phyloP scores from a whole-genome alignment of 2,113 vertebrate genomes.

The Calidris pugnax region DNA sequence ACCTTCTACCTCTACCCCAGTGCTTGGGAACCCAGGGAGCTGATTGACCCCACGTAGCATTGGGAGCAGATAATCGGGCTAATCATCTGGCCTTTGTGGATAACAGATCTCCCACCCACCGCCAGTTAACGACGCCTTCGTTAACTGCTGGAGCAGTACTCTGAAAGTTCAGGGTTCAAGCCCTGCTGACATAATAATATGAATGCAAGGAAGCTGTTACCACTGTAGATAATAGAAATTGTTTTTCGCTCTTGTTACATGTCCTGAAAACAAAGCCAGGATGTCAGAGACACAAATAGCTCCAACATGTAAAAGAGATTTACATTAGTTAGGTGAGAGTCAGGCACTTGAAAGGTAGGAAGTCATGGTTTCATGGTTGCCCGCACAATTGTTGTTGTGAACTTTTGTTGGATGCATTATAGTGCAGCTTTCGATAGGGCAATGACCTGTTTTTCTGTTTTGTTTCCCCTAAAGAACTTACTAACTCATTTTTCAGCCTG shows the following conservation, averaged over 20 bases:
- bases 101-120: not conserved
- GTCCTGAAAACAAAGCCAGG: conserved; percentile 58
- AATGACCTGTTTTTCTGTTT: not conserved
- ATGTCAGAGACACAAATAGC: conserved; percentile 49
- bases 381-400: not conserved
- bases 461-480: not conserved
- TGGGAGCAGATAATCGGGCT: not conserved
- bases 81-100: not conserved
- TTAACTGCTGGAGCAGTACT: not conserved
- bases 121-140: not conserved
- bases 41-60: not conserved
- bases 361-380: not conserved
- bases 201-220: conserved; percentile 49
- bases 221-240: conserved; percentile 25
- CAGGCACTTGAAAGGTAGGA: not conserved
- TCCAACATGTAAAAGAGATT: conserved; percentile 24
- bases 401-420: not conserved
- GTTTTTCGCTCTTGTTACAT: not conserved
- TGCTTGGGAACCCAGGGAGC: not conserved
- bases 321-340: not conserved
- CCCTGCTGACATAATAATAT: not conserved
- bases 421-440: not conserved
- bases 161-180: not conserved
- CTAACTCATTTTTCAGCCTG: not conserved
- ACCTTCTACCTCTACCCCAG: not conserved